Percentiles rank a stretch among this genome's conserved stretches.
Evolutionary conservation across 2,888 invertebrate genomes (phyloP).

Genomic region (Agrotis puta): DNA sequence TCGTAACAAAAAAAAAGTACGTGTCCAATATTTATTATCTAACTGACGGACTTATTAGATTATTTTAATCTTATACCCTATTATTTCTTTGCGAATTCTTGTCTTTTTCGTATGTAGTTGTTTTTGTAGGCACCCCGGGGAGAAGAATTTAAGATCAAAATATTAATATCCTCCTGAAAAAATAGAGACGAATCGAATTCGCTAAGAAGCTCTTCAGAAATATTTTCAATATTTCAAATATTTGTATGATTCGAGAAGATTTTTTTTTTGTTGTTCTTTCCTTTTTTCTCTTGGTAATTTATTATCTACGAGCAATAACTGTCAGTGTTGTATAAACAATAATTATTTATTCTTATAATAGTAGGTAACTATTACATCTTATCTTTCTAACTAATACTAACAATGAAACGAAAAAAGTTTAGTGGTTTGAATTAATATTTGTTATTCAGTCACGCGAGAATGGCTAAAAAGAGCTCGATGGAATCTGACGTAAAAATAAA

Average conservation of each 20-base stretch:
- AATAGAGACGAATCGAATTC: conserved; percentile 11
- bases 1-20: too few species aligned
- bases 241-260: background rate
- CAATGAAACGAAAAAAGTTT: too few species aligned
- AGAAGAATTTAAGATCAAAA: conserved; percentile 16
- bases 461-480: too few species aligned
- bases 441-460: too few species aligned
- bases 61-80: too few species aligned
- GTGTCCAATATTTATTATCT: too few species aligned
- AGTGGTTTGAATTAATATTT: too few species aligned
- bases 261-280: background rate
- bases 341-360: too few species aligned
- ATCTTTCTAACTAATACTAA: too few species aligned
- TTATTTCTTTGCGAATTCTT: conserved; percentile 2
- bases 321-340: background rate
- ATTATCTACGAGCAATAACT: background rate
- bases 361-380: too few species aligned
- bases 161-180: background rate
- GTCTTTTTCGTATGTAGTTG: background rate
- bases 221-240: background rate
- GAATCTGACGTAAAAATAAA: too few species aligned
- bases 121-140: conserved; percentile 1
- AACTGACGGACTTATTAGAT: too few species aligned
- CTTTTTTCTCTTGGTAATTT: background rate
- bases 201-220: background rate